phyloP scores from a whole-genome alignment of 2,113 vertebrate species.

The Scytalopus superciliaris region DNA sequence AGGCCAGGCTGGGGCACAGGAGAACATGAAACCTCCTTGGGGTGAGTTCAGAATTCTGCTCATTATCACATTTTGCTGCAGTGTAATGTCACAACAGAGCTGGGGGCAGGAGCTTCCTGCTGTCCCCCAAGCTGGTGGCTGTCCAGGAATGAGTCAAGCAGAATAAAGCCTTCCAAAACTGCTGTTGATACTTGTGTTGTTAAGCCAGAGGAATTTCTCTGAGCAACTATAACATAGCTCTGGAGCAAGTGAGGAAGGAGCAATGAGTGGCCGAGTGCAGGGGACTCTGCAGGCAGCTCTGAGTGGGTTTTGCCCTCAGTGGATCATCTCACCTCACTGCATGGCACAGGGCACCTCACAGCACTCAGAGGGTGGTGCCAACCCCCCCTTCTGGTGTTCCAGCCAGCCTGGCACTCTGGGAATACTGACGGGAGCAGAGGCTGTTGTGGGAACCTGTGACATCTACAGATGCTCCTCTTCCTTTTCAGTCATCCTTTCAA shows the following conservation, averaged over 20 bases:
- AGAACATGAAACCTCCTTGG: neutral
- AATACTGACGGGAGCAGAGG: neutral
- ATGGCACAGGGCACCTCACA: neutral
- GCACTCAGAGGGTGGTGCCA: neutral
- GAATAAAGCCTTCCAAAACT: neutral
- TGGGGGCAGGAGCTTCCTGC: neutral
- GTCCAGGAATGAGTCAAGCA: neutral
- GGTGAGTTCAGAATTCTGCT: neutral
- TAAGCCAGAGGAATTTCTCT: neutral
- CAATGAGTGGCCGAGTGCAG: neutral
- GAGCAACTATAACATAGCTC: neutral
- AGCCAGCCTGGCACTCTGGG: neutral
- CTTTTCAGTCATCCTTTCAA: neutral
- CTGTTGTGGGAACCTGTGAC: neutral
- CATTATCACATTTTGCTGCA: neutral
- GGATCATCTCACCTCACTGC: neutral
- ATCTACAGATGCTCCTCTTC: neutral
- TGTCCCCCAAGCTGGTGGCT: neutral
- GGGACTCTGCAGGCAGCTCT: accelerated
- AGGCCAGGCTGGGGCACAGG: neutral
- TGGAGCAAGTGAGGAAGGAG: neutral
- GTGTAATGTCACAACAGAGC: neutral
- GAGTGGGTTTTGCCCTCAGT: neutral
- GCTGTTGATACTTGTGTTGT: neutral
- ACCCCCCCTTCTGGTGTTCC: neutral